phyloP scores from a whole-genome alignment of 2,113 vertebrate species.

The Plestiodon gilberti region DNA sequence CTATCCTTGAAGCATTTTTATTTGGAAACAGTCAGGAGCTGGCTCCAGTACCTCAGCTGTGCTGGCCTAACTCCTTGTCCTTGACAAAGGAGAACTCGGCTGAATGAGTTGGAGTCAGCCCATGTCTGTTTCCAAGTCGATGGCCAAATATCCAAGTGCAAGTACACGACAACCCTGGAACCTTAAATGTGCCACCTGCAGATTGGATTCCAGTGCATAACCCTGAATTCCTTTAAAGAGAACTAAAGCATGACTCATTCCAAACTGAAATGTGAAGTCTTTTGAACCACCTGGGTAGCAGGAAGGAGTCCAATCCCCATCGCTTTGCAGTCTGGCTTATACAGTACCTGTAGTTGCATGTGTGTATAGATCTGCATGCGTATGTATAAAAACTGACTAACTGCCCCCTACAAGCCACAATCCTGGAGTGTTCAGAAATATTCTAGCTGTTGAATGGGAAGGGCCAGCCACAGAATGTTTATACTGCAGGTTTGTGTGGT shows the following conservation, averaged over 20 bases:
- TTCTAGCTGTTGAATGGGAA: background rate
- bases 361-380: background rate
- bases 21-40: conserved; percentile 71
- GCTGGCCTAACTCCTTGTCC: conserved; percentile 70
- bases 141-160: conserved; percentile 71
- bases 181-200: conserved; percentile 69
- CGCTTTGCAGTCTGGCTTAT: background rate
- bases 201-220: conserved; percentile 65
- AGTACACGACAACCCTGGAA: conserved; percentile 61
- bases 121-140: conserved; percentile 69
- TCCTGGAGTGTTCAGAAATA: background rate
- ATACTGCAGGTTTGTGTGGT: background rate
- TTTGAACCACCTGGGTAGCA: background rate
- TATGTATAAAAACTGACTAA: background rate
- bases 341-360: background rate
- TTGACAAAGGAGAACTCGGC: conserved; percentile 71
- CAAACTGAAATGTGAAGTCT: background rate
- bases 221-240: conserved; percentile 59
- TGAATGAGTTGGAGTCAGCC: conserved; percentile 71
- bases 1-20: conserved; percentile 70
- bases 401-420: background rate
- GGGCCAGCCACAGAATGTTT: background rate
- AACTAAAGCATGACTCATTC: conserved; percentile 29
- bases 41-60: conserved; percentile 59
- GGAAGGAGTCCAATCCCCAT: background rate